Evolutionary conservation across 2,797 vertebrate species (phyloP), one percentile per base, ranked within the genome.

Genomic region (Hipposideros larvatus): DNA sequence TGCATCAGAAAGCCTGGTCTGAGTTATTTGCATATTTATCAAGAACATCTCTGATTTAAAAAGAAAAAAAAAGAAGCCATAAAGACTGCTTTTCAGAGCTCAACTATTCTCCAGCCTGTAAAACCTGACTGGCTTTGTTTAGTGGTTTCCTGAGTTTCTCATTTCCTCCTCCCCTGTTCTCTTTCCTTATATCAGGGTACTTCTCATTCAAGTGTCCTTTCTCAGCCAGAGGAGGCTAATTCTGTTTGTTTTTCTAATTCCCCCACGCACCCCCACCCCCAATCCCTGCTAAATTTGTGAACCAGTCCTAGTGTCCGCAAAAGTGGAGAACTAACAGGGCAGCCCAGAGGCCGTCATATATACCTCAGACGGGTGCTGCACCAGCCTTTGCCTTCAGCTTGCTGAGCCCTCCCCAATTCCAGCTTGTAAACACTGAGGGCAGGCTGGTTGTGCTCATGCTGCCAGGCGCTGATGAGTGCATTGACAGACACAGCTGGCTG

Each of bases 161-260:
- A 2, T 70, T 31, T 16, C 34, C 13, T 61, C 43, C 14, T 24
- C 22, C 18, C 19, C 34, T 59, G 24, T 73, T 55, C 19, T 48
- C 5, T 70, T 94, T 79, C 57, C 31, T 51, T 14, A 0, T 65
- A 15, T 31, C 11, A 11, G 28, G 78, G 53, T 83, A 0, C 79
- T n/a, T 96, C 89, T 96, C 95, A 75, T 61, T 95, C 92, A 34
- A 16, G 46, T 85, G 21, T 55, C 86, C 71, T 96, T 96, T 94
- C 94, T 43, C 59, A 96, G 37, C 24, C 90, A 73, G 0, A 94
- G 85, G 0, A 94, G 85, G 51, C 78, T 59, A 22, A 43, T 18
- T 92, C 87, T 77, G 31, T 85, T 74, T 89, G 41, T 91, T 84
- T 94, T 88, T 79, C 91, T 91, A 83, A 80, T 92, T 66, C 63